Base-by-base conservation (phyloP, 2,113 vertebrate genomes). In the Psittacara wagleri region DNA sequence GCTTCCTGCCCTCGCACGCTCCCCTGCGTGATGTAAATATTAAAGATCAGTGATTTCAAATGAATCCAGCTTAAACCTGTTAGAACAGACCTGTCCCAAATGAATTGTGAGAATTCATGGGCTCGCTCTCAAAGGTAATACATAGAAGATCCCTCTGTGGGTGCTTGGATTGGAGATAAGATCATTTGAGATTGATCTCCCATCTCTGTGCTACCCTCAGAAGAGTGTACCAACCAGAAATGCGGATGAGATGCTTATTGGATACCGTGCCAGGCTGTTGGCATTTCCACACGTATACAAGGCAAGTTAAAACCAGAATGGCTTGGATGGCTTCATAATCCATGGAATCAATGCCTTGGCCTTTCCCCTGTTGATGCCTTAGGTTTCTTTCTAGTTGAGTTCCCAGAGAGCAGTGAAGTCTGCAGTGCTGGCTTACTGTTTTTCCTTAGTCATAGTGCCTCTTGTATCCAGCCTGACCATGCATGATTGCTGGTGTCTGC, bases 11-110 rank as follows among this genome's bases (percentile, higher is more conserved):
- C 87, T 67, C 23, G 43, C 83, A 51, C 0, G 1, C 67, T 84
- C 73, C 31, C 51, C 79, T 63, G 66, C 92, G 95, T 96, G 95
- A 94, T 51, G 72, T 35, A 91, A 97, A 95, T 94, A 83, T 90
- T 87, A 83, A 49, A 73, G 62, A 95, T 89, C 89, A 24, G 72
- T n/a, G 75, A 93, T 95, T 63, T 84, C 79, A 84, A 66, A 74
- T 79, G 88, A 89, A 97, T 69, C 85, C 74, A 62, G 80, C 92
- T 97, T 78, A 80, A 51, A 39, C 70, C 35, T 39, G 35, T 43
- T 73, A 79, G 91, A 95, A 70, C 79, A 78, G 96, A 64, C 81
- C 52, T 57, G 86, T 88, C 86, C 91, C 86, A 59, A 57, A 63
- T 82, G 86, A 86, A 83, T 76, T 57, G 61, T 41, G 61, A 89